Base-by-base conservation (phyloP, 2,113 vertebrate species). In the Podarcis muralis region DNA sequence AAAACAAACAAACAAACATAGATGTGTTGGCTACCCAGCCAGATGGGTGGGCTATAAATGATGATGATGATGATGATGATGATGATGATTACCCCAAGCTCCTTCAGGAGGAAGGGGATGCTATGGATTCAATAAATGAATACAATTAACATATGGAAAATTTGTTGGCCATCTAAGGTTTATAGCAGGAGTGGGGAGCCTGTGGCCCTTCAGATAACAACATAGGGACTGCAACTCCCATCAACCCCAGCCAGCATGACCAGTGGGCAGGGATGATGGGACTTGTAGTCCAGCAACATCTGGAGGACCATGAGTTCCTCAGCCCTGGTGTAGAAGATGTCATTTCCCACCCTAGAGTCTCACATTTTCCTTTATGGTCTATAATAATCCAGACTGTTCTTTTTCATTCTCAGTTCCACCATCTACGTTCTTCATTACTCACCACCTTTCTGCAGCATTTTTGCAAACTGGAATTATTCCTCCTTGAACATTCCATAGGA, bases 401-500 rank as follows among this genome's bases (percentile, higher is more conserved):
- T 13, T 0, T 30, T 90, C 90, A 72, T 82, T 27, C 35, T 40
- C 57, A 43, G 2, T 74, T 8, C 32, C 53, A 74, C 53, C 20
- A 18, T 30, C 23, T 4, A 4, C 7, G 62, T 62, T 6, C 32
- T 87, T 37, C 65, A 82, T 88, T 85, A 2, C 25, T 6, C 18
- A 75, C 8, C 11, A 13, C 32, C n/a, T 62, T 23, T 59, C 18
- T 22, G 15, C 65, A 81, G 23, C 32, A 12, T 62, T 81, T 71
- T 59, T 91, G 25, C 66, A 90, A 71, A 83, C 16, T 78, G 89
- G 37, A 65, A 3, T 74, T 85, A 25, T 32, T 57, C 48, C 59
- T 25, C 25, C 22, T 76, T 32, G 5, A 27, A 78, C 88, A 15
- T 5, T 27, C 30, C 59, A 9, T 88, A 59, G 59, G 30, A 35